phyloP scores from a whole-genome alignment of 2,888 invertebrate species.

The Phortica okadai region DNA sequence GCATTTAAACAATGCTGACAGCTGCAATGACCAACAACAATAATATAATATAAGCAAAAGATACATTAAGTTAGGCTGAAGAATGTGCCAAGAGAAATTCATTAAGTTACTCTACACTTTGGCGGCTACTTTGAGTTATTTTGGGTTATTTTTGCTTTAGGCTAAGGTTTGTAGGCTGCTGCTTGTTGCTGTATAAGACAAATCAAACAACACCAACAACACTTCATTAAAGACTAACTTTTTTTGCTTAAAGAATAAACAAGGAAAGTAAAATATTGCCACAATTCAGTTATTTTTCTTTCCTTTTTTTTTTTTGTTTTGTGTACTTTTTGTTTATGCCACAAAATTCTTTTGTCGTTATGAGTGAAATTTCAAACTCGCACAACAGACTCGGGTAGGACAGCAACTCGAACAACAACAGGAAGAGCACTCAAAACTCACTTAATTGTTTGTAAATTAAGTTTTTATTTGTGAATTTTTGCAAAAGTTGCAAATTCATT shows the following conservation, averaged over 20 bases:
- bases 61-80: no score
- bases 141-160: no score
- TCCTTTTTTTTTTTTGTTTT: background rate
- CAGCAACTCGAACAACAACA: background rate
- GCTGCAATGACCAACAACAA: background rate
- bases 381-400: background rate
- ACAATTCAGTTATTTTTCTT: background rate
- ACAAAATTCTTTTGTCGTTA: slow-evolving; percentile 15
- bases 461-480: slow-evolving; percentile 21
- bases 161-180: no score
- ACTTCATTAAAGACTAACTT: background rate
- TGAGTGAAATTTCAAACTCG: slow-evolving; percentile 13
- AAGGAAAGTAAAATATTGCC: no score
- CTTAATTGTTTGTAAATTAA: slow-evolving; percentile 34
- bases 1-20: background rate
- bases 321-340: background rate
- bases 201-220: background rate
- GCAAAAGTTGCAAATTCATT: slow-evolving; percentile 32
- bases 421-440: slow-evolving; percentile 25
- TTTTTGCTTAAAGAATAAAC: background rate
- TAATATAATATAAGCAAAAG: no score
- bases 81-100: no score
- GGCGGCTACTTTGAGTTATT: no score
- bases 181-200: no score
- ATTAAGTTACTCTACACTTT: no score